phyloP scores from a whole-genome alignment of 2,797 vertebrate genomes.

The Erithacus rubecula region DNA sequence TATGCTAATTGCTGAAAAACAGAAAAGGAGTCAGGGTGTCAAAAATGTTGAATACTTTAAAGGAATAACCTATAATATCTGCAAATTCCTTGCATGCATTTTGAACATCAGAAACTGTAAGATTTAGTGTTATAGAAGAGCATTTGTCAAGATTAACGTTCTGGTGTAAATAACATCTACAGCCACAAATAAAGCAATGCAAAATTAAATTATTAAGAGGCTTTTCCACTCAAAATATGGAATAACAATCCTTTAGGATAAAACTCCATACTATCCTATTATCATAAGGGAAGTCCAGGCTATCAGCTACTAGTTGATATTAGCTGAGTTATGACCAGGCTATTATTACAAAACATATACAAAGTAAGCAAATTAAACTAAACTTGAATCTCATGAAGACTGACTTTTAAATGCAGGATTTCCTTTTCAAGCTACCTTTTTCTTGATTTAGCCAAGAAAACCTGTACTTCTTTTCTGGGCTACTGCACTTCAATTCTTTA shows the following conservation, averaged over 20 bases:
- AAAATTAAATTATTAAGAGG: neutral
- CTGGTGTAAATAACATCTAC: neutral
- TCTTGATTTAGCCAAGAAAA: neutral
- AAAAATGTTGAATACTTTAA: neutral
- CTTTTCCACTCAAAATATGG: neutral
- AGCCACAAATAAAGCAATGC: neutral
- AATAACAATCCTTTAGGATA: neutral
- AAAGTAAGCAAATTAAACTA: neutral
- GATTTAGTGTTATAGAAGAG: neutral
- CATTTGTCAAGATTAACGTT: neutral
- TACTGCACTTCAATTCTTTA: neutral
- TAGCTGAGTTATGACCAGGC: neutral
- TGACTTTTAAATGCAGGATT: neutral
- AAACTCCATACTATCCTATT: neutral
- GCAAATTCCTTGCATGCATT: neutral
- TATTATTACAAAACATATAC: neutral
- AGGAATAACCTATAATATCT: neutral
- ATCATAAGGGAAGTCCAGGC: neutral
- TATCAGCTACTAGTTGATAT: neutral
- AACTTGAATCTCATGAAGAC: neutral
- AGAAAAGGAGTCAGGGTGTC: neutral
- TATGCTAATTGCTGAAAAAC: neutral
- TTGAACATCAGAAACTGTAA: neutral
- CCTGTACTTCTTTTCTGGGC: neutral
- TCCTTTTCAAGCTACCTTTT: neutral